Evolutionary conservation across 2,113 vertebrate species (phyloP), one percentile per base, ranked within the genome.

Genomic region (Canis aureus): DNA sequence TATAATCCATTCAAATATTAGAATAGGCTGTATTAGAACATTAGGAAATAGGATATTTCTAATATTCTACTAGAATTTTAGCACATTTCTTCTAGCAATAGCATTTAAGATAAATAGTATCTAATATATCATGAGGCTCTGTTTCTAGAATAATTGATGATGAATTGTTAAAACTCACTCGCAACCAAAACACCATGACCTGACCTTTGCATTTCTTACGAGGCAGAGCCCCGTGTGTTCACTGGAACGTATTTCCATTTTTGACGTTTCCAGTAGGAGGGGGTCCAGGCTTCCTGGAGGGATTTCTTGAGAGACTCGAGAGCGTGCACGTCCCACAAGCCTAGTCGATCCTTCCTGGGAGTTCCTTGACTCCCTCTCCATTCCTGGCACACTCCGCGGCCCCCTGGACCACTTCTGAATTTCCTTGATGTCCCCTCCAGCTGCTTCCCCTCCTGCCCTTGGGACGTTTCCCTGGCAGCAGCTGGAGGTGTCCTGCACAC

Each of bases 401-500:
- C 19, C 0, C 51, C 66, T 82, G 89, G n/a, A 27, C 51, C n/a
- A 0, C 16, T 8, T 12, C n/a, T 4, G 8, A n/a, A 22, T 8
- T 17, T 73, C 29, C 20, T 25, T 66, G 3, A 10, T 5, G 78
- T 59, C 20, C 29, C 90, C 12, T 59, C 25, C 69, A 29, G 16
- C n/a, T 5, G 19, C n/a, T 5, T 8, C 19, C 13, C 2, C 8
- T 19, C 20, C 38, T 59, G 27, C 38, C 55, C 9, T 1, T 2
- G 11, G 15, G 9, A 8, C 19, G 1, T 82, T 23, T 59, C 5
- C n/a, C 64, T 12, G 11, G 53, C 13, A 25, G 66, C 23, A 23
- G 20, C n/a, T 23, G 53, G 8, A 43, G 13, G 12, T 2, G 1
- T 5, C 35, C 12, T 2, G 1, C 11, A 1, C 22, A 1, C 49